Evolutionary conservation across 2,113 vertebrate genomes (phyloP), one percentile per base, ranked within the genome.

Genomic region (Gasterosteus nipponicus): DNA sequence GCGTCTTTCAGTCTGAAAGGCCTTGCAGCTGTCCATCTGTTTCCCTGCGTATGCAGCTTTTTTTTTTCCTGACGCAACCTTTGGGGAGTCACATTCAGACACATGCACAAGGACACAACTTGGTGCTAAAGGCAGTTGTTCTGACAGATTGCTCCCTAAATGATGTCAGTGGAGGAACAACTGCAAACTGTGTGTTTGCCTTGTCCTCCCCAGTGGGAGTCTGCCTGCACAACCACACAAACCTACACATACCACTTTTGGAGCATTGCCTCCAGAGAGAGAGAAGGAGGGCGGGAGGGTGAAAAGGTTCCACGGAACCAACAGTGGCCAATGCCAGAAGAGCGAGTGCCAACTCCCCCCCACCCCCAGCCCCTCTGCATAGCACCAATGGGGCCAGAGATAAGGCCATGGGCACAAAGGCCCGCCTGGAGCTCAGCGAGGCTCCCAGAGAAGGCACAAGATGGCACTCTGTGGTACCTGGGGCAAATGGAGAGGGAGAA

Each of bases 401-500:
- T 86, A 71, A 84, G 78, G 77, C 86, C 69, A 58, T 69, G n/a
- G 78, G 80, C 81, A 49, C 80, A 85, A 59, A 75, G 75, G 66
- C 57, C 69, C 1, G 41, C 44, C 47, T 26, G 18, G 65, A 61
- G 54, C 73, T 80, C 79, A 59, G 80, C 33, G 1, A 73, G 84
- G 79, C 80, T 68, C 49, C 49, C 73, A 79, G 77, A 67, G 62
- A 31, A 64, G 68, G 75, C 57, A 0, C 80, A 88, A 82, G 84
- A 86, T 86, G 89, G 83, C 73, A 75, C 78, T 82, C 75, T 68
- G 70, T 85, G 81, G 77, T 72, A 67, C 29, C 51, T 58, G 38
- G 73, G 68, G 79, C 62, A 67, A 77, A 76, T 70, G 15, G 74
- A 80, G 77, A 38, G 64, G 31, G 69, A 77, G 56, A 61, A 65